Conservation (phyloP, 30 jellyfish, hydroid and myxozoan species). For the Aurelia sp. region DNA sequence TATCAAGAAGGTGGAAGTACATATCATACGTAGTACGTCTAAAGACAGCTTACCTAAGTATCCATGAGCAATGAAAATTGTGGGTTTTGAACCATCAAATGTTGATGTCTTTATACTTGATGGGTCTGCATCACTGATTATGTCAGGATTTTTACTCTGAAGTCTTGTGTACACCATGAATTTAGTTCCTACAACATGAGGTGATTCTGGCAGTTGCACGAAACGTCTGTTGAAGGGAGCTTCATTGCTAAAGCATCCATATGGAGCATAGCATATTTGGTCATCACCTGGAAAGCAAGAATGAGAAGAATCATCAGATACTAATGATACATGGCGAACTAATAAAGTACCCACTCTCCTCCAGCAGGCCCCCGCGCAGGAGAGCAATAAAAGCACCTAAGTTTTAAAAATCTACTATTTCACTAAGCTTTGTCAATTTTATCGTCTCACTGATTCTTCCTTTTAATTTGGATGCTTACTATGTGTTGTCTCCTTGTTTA, state of each 20-base stretch:
- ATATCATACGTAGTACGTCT: no score
- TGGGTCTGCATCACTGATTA: slow-evolving; percentile 48
- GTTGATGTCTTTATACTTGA: slow-evolving; percentile 42
- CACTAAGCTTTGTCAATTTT: no score
- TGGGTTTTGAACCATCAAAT: slow-evolving; percentile 63
- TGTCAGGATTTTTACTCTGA: slow-evolving; percentile 25
- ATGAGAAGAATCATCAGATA: no score
- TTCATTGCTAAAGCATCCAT: slow-evolving; percentile 81
- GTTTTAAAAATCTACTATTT: no score
- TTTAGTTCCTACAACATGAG: slow-evolving; percentile 66
- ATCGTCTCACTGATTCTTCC: no score
- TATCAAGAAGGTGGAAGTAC: no score
- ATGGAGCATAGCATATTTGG: slow-evolving; percentile 78
- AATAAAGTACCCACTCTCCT: no score
- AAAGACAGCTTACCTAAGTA: slow-evolving; percentile 64
- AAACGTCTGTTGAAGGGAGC: slow-evolving; percentile 71
- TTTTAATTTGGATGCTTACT: no score
- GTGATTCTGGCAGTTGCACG: slow-evolving; percentile 78
- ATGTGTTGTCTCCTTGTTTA: no score
- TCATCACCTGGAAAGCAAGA: slow-evolving; percentile 11
- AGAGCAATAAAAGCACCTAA: no score
- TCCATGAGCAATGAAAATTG: slow-evolving; percentile 82
- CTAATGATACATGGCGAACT: no score
- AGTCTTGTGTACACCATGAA: slow-evolving; percentile 72
- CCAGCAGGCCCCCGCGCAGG: no score